Evolutionary conservation across 2,888 invertebrate genomes (phyloP), one percentile per base, ranked within the genome.

Genomic region (Mimas tiliae): DNA sequence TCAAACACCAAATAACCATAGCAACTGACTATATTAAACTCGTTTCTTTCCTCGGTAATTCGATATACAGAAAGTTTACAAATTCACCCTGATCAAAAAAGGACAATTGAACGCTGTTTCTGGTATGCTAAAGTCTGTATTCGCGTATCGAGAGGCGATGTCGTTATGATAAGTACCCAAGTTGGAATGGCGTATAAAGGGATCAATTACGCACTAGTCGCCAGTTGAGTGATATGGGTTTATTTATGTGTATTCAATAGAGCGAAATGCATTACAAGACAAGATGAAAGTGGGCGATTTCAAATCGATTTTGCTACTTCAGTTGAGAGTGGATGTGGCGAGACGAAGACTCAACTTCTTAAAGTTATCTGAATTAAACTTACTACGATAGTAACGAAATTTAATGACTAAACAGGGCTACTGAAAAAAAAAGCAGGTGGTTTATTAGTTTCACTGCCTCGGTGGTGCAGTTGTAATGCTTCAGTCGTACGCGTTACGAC

Each of bases 221-320:
- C 48, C 67, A 64, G 70, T 70, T 58, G 65, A 65, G 58, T 67
- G 70, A 70, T 68, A 64, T 55, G 64, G 65, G 64, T 65, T 53
- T 67, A 72, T 71, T 71, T 69, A 64, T 71, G 70, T 72, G 72
- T 69, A 70, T 66, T 68, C 67, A 62, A 68, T 68, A 63, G 52
- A 66, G 67, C 58, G 67, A 58, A 58, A 58, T 58, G 58, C 58
- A 58, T 58, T 58, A 58, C 58, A 58, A 58, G 58, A 58, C 58
- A 38, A 58, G 58, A 58, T 58, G 58, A 58, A 58, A 58, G 58
- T 58, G 58, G 58, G 42, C 42, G 58, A 58, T 58, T 58, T 42
- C 58, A 42, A 58, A 58, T 58, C 38, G 42, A 58, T 58, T 42
- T 58, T 58, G 58, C 58, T 58, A 58, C 58, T 58, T 42, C 58